phyloP scores from a whole-genome alignment of 2,888 invertebrate genomes.

The Vandiemenella viatica region DNA sequence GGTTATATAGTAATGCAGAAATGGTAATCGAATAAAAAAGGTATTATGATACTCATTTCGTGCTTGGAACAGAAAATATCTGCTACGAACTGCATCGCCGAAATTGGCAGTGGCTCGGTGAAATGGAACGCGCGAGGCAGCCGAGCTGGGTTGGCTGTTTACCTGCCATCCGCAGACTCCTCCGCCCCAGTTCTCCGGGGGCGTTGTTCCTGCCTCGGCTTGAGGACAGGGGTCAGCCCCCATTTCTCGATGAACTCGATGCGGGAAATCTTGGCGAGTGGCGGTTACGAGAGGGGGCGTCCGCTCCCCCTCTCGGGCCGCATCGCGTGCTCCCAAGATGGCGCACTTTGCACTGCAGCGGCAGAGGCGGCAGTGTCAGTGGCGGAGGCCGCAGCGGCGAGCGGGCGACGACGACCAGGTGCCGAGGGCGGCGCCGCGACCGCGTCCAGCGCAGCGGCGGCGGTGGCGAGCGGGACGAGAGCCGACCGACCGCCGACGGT shows the following conservation, averaged over 20 bases:
- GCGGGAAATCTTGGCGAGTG: conserved; percentile 86
- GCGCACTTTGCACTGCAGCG: not conserved
- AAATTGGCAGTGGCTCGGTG: not conserved
- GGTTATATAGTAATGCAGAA: no score
- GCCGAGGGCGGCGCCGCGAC: conserved; percentile 1
- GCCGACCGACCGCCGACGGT: no score
- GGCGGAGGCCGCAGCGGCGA: conserved; percentile 1
- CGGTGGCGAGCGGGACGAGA: conserved; percentile 4
- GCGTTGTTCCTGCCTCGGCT: conserved; percentile 84
- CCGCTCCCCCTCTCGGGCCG: conserved; percentile 35
- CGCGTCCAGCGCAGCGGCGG: not conserved
- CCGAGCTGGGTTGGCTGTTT: conserved; percentile 25
- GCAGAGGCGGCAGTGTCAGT: not conserved
- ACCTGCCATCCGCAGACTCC: conserved; percentile 58
- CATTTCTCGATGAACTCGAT: conserved; percentile 95
- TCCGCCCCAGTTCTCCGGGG: conserved; percentile 58
- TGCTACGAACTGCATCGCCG: no score
- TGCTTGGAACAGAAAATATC: no score
- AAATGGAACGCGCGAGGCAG: not conserved
- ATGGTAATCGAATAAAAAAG: no score
- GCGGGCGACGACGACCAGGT: not conserved
- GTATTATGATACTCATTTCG: no score
- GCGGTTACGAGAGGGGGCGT: conserved; percentile 42
- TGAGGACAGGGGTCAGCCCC: conserved; percentile 96
- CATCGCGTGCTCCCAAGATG: not conserved